phyloP scores from a whole-genome alignment of 2,113 vertebrate genomes.

The Rhynchopsitta pachyrhyncha region DNA sequence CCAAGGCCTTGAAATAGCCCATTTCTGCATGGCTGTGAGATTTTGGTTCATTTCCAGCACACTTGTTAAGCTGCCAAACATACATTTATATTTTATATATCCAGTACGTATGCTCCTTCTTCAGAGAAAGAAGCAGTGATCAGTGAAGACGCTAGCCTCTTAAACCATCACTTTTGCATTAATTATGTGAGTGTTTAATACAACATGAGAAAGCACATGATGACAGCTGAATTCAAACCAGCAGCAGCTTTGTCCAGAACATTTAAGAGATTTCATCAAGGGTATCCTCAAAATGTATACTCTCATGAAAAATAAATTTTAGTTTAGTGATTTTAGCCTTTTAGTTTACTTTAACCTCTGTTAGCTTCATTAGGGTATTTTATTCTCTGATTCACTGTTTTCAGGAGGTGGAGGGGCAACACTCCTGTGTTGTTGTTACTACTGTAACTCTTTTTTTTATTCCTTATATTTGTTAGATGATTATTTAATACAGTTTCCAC shows the following conservation, averaged over 20 bases:
- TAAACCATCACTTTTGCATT: neutral
- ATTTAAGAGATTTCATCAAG: neutral
- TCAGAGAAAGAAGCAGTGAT: neutral
- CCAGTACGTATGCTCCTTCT: neutral
- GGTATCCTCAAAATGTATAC: neutral
- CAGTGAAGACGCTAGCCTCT: neutral
- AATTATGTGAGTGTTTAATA: neutral
- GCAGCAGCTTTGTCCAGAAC: neutral
- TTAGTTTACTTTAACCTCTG: neutral
- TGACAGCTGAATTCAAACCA: neutral
- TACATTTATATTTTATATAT: neutral
- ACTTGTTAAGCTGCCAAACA: neutral
- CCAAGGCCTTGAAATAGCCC: neutral
- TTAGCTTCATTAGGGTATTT: neutral
- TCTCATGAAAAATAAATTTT: neutral
- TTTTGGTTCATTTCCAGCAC: neutral
- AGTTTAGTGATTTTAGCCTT: neutral
- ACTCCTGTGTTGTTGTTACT: neutral
- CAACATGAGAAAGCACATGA: neutral
- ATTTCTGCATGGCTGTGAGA: neutral
- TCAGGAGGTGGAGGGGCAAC: neutral
- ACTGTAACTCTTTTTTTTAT: neutral
- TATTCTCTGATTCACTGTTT: neutral
- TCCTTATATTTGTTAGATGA: neutral
- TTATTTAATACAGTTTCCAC: neutral